Percentiles rank a stretch among this genome's conserved stretches.
Conservation (phyloP, 2,113 vertebrate species). For the Rhinopomastus cyanomelas region DNA sequence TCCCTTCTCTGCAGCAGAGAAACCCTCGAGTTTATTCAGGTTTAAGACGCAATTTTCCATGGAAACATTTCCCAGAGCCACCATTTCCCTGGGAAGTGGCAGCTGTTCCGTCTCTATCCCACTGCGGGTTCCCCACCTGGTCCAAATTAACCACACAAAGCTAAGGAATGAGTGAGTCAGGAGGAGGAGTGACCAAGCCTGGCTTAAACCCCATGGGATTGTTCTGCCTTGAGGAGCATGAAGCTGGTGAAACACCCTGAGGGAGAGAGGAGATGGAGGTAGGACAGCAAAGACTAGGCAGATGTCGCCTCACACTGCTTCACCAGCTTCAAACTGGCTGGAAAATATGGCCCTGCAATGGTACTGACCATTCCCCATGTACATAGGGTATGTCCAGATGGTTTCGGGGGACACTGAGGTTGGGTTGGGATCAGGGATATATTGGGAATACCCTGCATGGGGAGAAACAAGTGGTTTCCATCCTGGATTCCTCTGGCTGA, state of each 20-base stretch:
- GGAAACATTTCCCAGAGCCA: neutral
- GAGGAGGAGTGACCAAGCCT: neutral
- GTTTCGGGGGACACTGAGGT: fast-evolving
- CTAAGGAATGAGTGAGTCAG: neutral
- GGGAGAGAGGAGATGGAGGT: neutral
- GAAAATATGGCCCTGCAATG: fast-evolving
- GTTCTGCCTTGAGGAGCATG: neutral
- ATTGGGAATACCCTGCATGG: fast-evolving
- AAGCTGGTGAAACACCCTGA: fast-evolving
- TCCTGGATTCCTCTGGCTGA: neutral
- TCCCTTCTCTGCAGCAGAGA: neutral
- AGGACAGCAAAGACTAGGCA: neutral
- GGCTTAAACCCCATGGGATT: fast-evolving
- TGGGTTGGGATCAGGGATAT: fast-evolving
- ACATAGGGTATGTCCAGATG: neutral
- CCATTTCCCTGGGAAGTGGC: neutral
- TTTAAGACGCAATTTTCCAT: neutral
- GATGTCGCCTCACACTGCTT: too few relatives aligned
- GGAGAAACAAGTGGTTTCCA: neutral
- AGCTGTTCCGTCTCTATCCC: neutral
- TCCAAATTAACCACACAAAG: neutral
- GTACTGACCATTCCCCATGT: fast-evolving
- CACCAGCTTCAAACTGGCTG: neutral
- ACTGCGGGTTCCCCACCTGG: neutral
- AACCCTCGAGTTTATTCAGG: fast-evolving